Conservation (phyloP, 30 jellyfish, hydroid and myxozoan genomes). For the Phacellophora camtschatica region DNA sequence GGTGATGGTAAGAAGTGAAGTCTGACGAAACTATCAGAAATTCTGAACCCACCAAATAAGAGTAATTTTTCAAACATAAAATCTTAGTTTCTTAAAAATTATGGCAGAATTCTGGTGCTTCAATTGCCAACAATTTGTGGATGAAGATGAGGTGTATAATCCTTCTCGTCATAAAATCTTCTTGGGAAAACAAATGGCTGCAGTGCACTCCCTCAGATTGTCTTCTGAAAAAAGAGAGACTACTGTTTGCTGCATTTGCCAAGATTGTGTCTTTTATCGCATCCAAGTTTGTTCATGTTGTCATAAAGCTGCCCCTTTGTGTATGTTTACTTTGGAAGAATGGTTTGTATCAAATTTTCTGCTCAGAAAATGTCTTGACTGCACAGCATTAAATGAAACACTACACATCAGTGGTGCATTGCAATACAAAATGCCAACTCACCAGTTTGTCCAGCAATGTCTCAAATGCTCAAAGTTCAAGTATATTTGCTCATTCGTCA, state of each 20-base stretch:
- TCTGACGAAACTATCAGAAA: too few species aligned
- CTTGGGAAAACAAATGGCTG: constrained; percentile 67
- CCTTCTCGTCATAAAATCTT: constrained; percentile 63
- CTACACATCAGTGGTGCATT: constrained; percentile 58
- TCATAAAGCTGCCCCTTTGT: constrained; percentile 82
- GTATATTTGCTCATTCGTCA: constrained; percentile 79
- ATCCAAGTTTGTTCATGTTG: constrained; percentile 79
- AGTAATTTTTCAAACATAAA: neutral
- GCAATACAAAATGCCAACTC: constrained; percentile 55
- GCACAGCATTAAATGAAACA: constrained; percentile 86
- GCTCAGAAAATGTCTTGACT: constrained; percentile 85
- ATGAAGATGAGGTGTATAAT: constrained; percentile 65
- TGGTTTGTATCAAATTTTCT: constrained; percentile 75
- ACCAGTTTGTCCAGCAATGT: constrained; percentile 87
- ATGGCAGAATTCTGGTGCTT: constrained; percentile 83
- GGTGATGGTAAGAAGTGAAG: too few species aligned
- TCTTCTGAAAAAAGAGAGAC: constrained; percentile 39
- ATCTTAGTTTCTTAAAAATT: neutral
- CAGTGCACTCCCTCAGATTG: constrained; percentile 20
- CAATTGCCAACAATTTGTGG: constrained; percentile 87
- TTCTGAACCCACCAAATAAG: too few species aligned
- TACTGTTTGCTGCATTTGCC: constrained; percentile 87
- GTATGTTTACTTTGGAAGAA: constrained; percentile 85
- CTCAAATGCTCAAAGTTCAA: constrained; percentile 74
- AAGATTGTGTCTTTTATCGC: constrained; percentile 91